Evolutionary conservation across 2,113 vertebrate genomes (phyloP).

Genomic region (Caloenas nicobarica): DNA sequence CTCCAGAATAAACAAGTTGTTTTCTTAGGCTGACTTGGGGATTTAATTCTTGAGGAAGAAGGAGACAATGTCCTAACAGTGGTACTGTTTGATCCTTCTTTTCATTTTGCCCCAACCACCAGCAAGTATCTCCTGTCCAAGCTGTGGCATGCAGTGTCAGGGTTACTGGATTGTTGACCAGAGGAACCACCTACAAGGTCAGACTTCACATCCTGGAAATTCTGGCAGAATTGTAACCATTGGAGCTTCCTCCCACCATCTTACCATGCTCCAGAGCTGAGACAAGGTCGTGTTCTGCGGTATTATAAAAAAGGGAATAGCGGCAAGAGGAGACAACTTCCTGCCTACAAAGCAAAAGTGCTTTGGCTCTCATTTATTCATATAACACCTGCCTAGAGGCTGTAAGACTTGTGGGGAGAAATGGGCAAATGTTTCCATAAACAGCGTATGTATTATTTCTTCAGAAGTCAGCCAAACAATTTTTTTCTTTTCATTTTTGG

Average conservation of each 20-base stretch:
- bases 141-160: background rate
- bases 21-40: background rate
- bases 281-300: background rate
- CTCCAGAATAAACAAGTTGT: background rate
- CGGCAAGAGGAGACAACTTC: background rate
- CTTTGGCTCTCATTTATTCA: background rate
- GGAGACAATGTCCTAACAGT: background rate
- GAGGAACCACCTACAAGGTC: background rate
- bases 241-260: background rate
- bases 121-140: background rate
- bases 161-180: background rate
- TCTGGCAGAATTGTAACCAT: background rate
- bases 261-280: background rate
- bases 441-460: background rate
- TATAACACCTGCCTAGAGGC: fast-evolving
- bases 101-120: background rate
- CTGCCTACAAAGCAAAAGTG: background rate
- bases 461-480: background rate
- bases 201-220: background rate
- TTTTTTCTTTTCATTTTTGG: background rate
- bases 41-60: background rate
- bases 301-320: background rate
- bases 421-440: background rate
- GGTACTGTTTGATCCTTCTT: background rate
- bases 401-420: background rate